Conservation (phyloP, 2,113 vertebrate species). For the Patagioenas fasciata region DNA sequence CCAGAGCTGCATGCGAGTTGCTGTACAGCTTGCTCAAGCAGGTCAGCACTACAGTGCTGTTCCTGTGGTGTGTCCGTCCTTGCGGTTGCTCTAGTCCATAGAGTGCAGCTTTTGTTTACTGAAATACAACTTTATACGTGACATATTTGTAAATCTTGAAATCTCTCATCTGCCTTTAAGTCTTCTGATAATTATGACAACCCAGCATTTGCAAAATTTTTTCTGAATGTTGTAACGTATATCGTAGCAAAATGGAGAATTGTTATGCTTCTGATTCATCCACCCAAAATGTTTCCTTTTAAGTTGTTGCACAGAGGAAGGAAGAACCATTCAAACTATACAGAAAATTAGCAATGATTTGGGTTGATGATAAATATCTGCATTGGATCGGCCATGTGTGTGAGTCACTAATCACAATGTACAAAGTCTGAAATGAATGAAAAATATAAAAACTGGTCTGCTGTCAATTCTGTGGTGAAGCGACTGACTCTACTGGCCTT, state of each 20-base stretch:
- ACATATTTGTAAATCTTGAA: background rate
- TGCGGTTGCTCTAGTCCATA: fast-evolving
- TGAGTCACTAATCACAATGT: background rate
- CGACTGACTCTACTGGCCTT: background rate
- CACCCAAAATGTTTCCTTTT: background rate
- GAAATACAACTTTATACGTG: background rate
- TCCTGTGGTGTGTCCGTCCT: background rate
- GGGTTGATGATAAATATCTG: background rate
- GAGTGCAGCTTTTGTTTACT: background rate
- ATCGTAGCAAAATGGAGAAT: background rate
- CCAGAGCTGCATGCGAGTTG: background rate
- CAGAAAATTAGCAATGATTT: background rate
- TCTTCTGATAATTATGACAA: background rate
- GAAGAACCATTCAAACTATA: background rate
- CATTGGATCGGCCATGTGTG: fast-evolving
- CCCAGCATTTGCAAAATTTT: background rate
- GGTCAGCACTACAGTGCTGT: background rate
- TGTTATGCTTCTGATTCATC: background rate
- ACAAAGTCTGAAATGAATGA: background rate
- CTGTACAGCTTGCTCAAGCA: background rate
- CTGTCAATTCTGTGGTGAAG: background rate
- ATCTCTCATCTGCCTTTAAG: background rate
- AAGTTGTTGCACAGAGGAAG: background rate
- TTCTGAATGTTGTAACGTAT: background rate
- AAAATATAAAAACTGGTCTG: background rate